Conservation (phyloP, 2,113 vertebrate genomes). For the Fulica atra region DNA sequence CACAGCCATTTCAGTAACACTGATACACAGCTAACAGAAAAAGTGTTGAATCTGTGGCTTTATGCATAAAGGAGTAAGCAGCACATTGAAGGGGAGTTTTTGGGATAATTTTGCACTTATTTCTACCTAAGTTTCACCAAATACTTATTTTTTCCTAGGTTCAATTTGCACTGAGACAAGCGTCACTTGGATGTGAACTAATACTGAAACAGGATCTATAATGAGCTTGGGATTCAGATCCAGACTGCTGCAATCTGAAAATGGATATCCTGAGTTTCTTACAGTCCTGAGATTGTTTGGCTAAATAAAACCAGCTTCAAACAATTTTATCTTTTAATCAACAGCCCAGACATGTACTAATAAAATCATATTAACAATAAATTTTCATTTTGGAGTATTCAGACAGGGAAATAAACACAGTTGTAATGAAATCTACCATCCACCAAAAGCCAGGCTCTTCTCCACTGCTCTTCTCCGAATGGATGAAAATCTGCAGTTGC, state of each 20-base stretch:
- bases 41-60: background rate
- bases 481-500: background rate
- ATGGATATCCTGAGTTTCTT: background rate
- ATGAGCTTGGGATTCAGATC: background rate
- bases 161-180: background rate
- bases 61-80: background rate
- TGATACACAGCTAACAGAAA: background rate
- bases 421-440: background rate
- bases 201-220: background rate
- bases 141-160: background rate
- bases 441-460: background rate
- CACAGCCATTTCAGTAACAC: background rate
- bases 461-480: background rate
- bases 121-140: background rate
- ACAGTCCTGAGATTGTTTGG: background rate
- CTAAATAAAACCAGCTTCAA: background rate
- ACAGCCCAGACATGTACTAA: background rate
- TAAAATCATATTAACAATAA: background rate
- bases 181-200: background rate
- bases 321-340: background rate
- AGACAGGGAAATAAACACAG: background rate
- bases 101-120: background rate
- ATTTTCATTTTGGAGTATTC: background rate
- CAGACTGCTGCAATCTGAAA: background rate
- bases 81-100: background rate